These are phyloP conservation scores for Antheraea yamamai DNA, from an alignment of 2,888 invertebrate species.

Conservation along the genomic window DNA sequence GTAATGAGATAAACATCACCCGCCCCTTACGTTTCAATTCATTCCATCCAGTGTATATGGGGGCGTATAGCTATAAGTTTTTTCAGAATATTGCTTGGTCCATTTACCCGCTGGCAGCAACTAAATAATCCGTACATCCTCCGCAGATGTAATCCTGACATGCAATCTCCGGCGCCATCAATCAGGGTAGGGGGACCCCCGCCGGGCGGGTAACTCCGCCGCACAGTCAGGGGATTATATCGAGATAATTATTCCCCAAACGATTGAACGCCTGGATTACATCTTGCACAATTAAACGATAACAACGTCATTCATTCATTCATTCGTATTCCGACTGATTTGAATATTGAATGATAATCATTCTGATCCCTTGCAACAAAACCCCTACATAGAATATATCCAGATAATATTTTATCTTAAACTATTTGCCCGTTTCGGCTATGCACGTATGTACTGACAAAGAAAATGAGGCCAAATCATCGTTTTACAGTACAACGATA, in stretches of 20 bases:
- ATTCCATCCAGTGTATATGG: background rate
- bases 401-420: background rate
- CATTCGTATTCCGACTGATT: background rate
- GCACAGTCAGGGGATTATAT: slow-evolving; percentile 23
- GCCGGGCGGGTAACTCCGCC: slow-evolving; percentile 16
- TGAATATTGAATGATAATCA: background rate
- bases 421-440: too few species aligned
- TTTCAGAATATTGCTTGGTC: slow-evolving; percentile 56
- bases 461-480: too few species aligned
- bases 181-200: slow-evolving; percentile 53
- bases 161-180: slow-evolving; percentile 78
- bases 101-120: slow-evolving; percentile 63
- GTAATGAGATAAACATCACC: background rate
- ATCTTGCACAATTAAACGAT: slow-evolving; percentile 15
- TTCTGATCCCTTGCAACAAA: background rate
- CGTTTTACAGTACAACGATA: too few species aligned
- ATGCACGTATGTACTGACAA: too few species aligned
- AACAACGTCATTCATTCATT: slow-evolving; percentile 1
- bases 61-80: slow-evolving; percentile 34
- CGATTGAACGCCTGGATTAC: slow-evolving; percentile 23
- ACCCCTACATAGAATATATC: background rate
- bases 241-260: slow-evolving; percentile 30
- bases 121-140: slow-evolving; percentile 78
- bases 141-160: slow-evolving; percentile 77
- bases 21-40: background rate